Percentiles rank a stretch among this genome's conserved stretches.
These are phyloP conservation scores for Amphiprion percula DNA, from an alignment of 2,113 vertebrate species.

Conservation along the genomic window DNA sequence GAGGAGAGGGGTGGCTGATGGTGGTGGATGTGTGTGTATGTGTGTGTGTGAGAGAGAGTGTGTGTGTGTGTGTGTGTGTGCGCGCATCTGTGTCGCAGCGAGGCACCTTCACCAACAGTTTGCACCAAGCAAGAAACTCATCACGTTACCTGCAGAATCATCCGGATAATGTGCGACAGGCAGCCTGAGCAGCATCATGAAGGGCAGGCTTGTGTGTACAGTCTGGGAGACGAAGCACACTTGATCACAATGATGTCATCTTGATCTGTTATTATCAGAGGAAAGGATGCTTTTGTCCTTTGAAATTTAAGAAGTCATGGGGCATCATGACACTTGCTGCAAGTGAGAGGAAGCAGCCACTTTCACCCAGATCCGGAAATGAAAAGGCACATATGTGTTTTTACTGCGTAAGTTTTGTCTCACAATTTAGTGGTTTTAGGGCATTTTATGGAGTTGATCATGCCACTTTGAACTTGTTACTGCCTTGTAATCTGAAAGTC, in stretches of 20 bases:
- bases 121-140: constrained; percentile 43
- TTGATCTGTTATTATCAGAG: constrained; percentile 6
- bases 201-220: constrained; percentile 27
- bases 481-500: no score
- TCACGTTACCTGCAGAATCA: constrained; percentile 43
- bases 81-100: constrained; percentile 69
- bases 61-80: constrained; percentile 17
- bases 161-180: no score
- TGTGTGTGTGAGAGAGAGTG: neutral
- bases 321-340: no score
- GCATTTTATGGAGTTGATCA: no score
- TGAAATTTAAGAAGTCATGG: neutral
- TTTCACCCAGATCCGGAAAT: no score
- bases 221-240: neutral
- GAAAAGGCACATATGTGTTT: no score
- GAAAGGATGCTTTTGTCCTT: neutral
- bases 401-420: no score
- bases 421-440: no score
- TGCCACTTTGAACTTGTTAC: no score
- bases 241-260: constrained; percentile 38
- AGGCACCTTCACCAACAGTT: constrained; percentile 66
- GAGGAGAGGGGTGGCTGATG: constrained; percentile 35
- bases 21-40: neutral
- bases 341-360: no score
- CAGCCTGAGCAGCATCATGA: neutral